phyloP scores from a whole-genome alignment of 2,888 invertebrate species.

The Epinotia brunnichana region DNA sequence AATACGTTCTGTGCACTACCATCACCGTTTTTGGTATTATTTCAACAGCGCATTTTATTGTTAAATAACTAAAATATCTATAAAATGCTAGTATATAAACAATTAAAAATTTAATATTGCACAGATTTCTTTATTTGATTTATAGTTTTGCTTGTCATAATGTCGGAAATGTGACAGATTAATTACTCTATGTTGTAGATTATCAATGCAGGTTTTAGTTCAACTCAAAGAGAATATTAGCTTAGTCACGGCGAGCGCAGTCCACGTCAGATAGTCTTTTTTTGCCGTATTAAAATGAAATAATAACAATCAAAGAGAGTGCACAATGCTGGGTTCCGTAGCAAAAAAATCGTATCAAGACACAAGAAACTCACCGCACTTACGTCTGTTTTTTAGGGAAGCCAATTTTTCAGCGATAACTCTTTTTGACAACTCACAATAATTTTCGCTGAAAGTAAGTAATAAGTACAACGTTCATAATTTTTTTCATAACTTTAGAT shows the following conservation, averaged over 20 bases:
- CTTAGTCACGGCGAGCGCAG: neutral
- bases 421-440: too few species aligned
- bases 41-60: neutral
- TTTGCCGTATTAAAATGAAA: too few species aligned
- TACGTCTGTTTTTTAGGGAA: too few species aligned
- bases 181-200: neutral
- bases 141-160: slow-evolving; percentile 15
- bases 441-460: too few species aligned
- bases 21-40: slow-evolving; percentile 9
- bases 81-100: neutral
- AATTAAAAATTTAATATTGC: neutral
- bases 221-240: neutral
- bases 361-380: too few species aligned
- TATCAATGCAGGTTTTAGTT: slow-evolving; percentile 1
- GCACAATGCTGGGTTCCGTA: too few species aligned
- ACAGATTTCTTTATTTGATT: slow-evolving; percentile 9
- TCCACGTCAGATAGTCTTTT: too few species aligned
- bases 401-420: too few species aligned
- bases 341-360: too few species aligned
- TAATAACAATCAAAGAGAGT: too few species aligned
- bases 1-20: slow-evolving; percentile 14
- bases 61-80: neutral
- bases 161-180: slow-evolving; percentile 5
- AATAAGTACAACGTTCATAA: too few species aligned
- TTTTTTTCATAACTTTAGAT: too few species aligned